Percentiles rank a stretch among this genome's conserved stretches.
These are phyloP conservation scores for Rhamnusium bicolor DNA, from an alignment of 2,888 invertebrate genomes.

Conservation along the genomic window DNA sequence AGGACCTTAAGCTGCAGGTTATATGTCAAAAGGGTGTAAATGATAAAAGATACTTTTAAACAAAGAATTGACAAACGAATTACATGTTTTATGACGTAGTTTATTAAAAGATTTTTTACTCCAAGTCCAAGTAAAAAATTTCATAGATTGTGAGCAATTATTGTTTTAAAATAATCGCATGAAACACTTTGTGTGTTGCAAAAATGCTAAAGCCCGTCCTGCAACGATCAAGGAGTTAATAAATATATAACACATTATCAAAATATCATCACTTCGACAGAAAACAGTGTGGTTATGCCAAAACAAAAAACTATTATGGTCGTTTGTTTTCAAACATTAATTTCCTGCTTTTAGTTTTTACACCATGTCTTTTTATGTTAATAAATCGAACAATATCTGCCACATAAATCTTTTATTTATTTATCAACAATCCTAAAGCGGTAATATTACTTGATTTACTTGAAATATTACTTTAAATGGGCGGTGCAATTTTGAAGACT, in stretches of 20 bases:
- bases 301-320: background rate
- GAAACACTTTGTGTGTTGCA: background rate
- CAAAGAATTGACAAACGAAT: no score
- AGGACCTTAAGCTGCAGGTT: no score
- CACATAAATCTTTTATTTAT: background rate
- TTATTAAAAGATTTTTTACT: no score
- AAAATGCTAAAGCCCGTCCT: background rate
- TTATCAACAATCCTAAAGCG: background rate
- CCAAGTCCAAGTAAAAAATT: no score
- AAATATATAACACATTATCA: background rate
- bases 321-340: background rate
- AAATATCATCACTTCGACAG: background rate
- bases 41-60: no score
- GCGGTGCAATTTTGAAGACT: background rate
- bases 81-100: no score
- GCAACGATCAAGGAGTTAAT: background rate
- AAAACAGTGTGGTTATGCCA: background rate
- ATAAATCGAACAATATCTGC: background rate
- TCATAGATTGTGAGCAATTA: no score
- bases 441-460: background rate
- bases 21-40: no score
- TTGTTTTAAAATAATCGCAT: no score
- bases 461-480: background rate
- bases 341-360: background rate
- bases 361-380: background rate